Conservation (phyloP, 2,797 vertebrate genomes). For the Mormyrops boulengeri region DNA sequence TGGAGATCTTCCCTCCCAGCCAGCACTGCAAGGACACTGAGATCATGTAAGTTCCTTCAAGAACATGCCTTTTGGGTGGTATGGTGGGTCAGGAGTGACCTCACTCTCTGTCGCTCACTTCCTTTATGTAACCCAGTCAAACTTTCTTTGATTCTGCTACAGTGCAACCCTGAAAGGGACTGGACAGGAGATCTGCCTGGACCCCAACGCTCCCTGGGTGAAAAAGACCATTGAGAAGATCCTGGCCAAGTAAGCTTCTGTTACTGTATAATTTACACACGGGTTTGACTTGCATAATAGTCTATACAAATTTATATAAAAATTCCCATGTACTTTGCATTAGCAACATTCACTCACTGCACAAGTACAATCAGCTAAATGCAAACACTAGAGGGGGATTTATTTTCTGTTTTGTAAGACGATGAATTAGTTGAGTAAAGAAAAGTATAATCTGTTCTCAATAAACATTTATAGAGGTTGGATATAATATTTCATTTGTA, state of each 20-base stretch:
- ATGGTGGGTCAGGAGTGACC: slow-evolving; percentile 41
- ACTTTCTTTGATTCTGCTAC: slow-evolving; percentile 38
- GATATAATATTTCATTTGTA: not conserved
- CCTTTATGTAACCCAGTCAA: not conserved
- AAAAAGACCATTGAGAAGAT: slow-evolving; percentile 36
- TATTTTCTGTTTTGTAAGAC: not conserved
- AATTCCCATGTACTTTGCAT: not conserved
- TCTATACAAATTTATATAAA: not conserved
- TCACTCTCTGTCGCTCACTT: not conserved
- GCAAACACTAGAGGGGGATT: not conserved
- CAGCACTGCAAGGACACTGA: slow-evolving; percentile 42
- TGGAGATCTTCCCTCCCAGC: slow-evolving; percentile 47
- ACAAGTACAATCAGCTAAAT: not conserved
- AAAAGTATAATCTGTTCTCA: not conserved
- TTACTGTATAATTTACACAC: not conserved
- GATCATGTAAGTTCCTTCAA: slow-evolving; percentile 35
- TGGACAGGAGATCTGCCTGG: slow-evolving; percentile 18
- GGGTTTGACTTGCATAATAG: not conserved
- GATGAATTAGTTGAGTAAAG: not conserved
- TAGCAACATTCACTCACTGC: not conserved
- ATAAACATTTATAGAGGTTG: not conserved
- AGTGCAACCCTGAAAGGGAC: slow-evolving; percentile 47
- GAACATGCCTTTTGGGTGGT: not conserved
- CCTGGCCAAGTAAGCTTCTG: slow-evolving; percentile 38
- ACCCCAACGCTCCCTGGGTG: slow-evolving; percentile 11